Evolutionary conservation across 2,888 invertebrate species (phyloP).

Genomic region (Rapana venosa): DNA sequence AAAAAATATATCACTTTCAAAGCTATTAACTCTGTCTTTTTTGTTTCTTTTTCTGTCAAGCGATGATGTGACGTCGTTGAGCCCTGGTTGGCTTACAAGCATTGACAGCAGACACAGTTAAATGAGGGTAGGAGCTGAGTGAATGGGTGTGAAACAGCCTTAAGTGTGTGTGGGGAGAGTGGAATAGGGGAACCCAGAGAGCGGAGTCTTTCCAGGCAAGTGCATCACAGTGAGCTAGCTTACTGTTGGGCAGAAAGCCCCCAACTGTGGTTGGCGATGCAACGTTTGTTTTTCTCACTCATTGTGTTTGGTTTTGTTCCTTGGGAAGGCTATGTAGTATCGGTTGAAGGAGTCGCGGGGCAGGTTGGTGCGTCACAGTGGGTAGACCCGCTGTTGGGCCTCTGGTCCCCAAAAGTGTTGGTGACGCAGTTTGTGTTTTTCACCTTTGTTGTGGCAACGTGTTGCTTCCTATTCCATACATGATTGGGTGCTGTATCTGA

Average conservation of each 20-base stretch:
- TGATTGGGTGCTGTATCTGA: neutral
- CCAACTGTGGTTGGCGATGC: conserved; percentile 53
- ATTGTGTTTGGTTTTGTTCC: conserved; percentile 4
- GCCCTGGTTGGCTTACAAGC: conserved; percentile 10
- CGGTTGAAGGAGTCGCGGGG: neutral
- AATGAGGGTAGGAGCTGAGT: conserved; percentile 27
- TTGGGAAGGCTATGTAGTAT: conserved; percentile 8
- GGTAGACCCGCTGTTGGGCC: conserved; percentile 49
- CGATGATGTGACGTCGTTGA: conserved; percentile 36
- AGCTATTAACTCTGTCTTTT: conserved; percentile 14
- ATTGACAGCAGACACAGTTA: conserved; percentile 7
- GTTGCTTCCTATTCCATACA: neutral
- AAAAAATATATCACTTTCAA: neutral
- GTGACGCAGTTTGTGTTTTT: conserved; percentile 23
- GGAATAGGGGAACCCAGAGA: conserved; percentile 28
- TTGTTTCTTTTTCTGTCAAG: conserved; percentile 35
- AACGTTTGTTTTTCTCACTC: neutral
- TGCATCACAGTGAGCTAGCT: conserved; percentile 50
- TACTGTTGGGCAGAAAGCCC: conserved; percentile 49
- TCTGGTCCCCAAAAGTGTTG: conserved; percentile 42
- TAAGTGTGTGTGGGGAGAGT: neutral
- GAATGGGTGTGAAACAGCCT: conserved; percentile 1
- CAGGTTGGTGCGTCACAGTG: conserved; percentile 32
- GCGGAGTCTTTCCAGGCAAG: conserved; percentile 45
- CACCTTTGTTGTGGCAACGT: neutral